These are phyloP conservation scores for Istiophorus platypterus DNA, from an alignment of 2,113 vertebrate genomes.

Conservation along the genomic window DNA sequence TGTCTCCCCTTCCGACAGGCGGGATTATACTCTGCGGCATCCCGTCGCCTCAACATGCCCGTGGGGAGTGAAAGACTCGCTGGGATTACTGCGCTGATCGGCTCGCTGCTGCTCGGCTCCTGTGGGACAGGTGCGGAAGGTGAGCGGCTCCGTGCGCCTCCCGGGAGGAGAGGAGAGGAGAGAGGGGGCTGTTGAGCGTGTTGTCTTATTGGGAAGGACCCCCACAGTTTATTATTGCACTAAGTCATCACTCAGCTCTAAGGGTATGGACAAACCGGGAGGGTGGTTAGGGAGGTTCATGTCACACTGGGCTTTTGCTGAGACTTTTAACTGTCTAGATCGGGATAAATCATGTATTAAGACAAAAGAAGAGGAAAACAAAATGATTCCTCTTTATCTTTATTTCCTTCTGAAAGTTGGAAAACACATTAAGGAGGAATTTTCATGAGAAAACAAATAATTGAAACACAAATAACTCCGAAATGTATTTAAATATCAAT, in stretches of 20 bases:
- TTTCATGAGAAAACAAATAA: background rate
- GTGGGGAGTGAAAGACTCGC: slow-evolving; percentile 35
- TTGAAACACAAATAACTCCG: background rate
- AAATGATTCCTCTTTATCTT: no score
- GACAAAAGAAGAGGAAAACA: background rate
- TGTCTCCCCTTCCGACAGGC: slow-evolving; percentile 30
- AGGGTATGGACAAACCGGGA: background rate
- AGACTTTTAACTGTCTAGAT: background rate
- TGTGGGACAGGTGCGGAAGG: slow-evolving; percentile 75
- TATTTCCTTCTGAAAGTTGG: no score
- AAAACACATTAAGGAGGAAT: background rate
- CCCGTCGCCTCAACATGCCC: slow-evolving; percentile 64
- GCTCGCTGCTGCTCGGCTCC: slow-evolving; percentile 56
- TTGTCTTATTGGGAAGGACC: slow-evolving; percentile 3
- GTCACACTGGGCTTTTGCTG: background rate
- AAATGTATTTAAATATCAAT: no score
- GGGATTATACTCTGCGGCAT: slow-evolving; percentile 42
- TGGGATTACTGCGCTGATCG: slow-evolving; percentile 66
- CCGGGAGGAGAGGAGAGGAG: no score
- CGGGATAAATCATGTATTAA: background rate
- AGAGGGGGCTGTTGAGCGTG: slow-evolving; percentile 4
- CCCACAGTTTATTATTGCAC: background rate
- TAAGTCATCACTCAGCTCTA: background rate
- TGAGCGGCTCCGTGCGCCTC: slow-evolving; percentile 57
- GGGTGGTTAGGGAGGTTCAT: background rate